These are phyloP conservation scores for Phrynocephalus versicolor DNA, from an alignment of 2,113 vertebrate genomes.

Conservation along the genomic window DNA sequence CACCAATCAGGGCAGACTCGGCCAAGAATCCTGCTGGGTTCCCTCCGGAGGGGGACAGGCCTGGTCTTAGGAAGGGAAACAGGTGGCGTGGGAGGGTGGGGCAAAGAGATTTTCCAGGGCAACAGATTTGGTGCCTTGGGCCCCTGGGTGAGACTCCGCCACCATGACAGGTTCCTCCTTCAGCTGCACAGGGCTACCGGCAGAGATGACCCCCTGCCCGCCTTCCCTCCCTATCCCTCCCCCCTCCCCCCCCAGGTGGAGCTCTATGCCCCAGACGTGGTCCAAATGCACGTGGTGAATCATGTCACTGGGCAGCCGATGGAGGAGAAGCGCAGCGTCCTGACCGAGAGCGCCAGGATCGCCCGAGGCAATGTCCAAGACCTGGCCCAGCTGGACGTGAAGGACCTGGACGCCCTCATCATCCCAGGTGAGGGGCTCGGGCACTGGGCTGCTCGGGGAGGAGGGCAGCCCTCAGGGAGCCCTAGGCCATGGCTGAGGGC, in stretches of 20 bases:
- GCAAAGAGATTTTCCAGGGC: too few relatives aligned
- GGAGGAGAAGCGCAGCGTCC: slow-evolving; percentile 82
- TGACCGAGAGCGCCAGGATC: slow-evolving; percentile 86
- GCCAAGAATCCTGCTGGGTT: too few relatives aligned
- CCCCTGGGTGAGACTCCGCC: not conserved
- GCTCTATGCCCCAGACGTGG: slow-evolving; percentile 82
- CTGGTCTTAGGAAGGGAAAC: too few relatives aligned
- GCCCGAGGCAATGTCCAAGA: slow-evolving; percentile 85
- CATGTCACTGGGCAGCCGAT: slow-evolving; percentile 80
- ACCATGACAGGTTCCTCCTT: not conserved
- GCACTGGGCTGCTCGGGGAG: too few relatives aligned
- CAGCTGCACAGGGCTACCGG: not conserved
- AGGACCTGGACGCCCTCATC: slow-evolving; percentile 82
- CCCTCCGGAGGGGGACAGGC: too few relatives aligned
- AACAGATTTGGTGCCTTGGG: not conserved
- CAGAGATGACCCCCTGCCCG: too few relatives aligned
- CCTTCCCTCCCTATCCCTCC: too few relatives aligned
- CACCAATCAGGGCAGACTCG: too few relatives aligned
- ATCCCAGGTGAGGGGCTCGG: slow-evolving; percentile 78
- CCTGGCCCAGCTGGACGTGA: slow-evolving; percentile 76
- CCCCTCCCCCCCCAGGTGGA: slow-evolving; percentile 70
- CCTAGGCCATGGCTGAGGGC: too few relatives aligned
- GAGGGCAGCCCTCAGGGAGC: too few relatives aligned
- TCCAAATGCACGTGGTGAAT: slow-evolving; percentile 89
- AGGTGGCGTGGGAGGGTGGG: too few relatives aligned